Evolutionary conservation across 2,797 vertebrate species (phyloP).

Genomic region (Tokudaia muenninki): DNA sequence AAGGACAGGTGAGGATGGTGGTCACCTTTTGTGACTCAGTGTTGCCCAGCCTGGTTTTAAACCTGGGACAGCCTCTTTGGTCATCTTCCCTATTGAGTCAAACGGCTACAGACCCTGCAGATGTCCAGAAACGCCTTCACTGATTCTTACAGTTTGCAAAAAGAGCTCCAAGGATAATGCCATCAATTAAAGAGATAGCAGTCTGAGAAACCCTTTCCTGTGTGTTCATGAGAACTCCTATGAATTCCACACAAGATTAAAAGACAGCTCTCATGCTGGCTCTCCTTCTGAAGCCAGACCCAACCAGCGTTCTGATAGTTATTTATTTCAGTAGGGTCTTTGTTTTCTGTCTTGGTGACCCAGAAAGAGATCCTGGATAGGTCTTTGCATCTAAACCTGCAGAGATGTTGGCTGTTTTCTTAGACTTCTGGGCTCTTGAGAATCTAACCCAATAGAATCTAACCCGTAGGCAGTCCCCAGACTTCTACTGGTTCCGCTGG

Average conservation of each 20-base stretch:
- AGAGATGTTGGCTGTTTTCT: not conserved
- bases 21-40: not conserved
- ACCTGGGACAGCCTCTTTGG: not conserved
- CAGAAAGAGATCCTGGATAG: not conserved
- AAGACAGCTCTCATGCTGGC: not conserved
- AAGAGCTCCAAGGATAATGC: conserved; percentile 13
- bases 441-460: not conserved
- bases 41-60: not conserved
- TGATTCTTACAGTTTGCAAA: not conserved
- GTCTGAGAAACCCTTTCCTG: conserved; percentile 30
- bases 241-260: not conserved
- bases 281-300: not conserved
- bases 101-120: not conserved
- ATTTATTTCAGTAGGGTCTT: not conserved
- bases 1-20: not conserved
- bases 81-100: not conserved
- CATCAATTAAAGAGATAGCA: conserved; percentile 21
- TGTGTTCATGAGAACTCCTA: conserved; percentile 7
- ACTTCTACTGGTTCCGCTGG: not conserved
- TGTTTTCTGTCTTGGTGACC: not conserved
- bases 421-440: not conserved
- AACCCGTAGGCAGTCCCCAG: not conserved
- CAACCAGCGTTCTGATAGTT: not conserved
- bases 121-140: conserved; percentile 16
- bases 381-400: not conserved